Evolutionary conservation across 2,888 invertebrate species (phyloP).

Genomic region (Erebia epiphron): DNA sequence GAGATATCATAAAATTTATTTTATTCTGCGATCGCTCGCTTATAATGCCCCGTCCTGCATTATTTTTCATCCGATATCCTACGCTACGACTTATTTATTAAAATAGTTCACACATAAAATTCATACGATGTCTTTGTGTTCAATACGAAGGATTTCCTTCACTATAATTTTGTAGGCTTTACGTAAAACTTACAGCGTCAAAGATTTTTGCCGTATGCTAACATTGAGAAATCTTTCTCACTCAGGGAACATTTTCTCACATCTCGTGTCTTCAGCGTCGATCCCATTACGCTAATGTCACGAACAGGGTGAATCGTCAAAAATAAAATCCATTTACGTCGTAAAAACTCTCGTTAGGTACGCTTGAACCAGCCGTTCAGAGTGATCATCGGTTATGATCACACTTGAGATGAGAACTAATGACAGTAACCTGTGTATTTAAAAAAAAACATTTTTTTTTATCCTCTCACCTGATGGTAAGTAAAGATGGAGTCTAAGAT

Average conservation of each 20-base stretch:
- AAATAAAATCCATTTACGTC: conserved; percentile 32
- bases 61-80: conserved; percentile 62
- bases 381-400: conserved; percentile 21
- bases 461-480: too few relatives aligned
- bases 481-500: too few relatives aligned
- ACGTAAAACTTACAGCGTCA: not conserved
- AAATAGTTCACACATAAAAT: conserved; percentile 46
- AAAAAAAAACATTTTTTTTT: too few relatives aligned
- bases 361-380: conserved; percentile 21
- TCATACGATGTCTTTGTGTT: conserved; percentile 4
- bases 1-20: conserved; percentile 52
- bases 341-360: conserved; percentile 28
- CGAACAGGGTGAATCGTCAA: conserved; percentile 36
- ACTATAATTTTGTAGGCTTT: not conserved
- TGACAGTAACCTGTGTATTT: not conserved
- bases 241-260: conserved; percentile 38
- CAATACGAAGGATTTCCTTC: not conserved
- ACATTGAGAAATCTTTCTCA: conserved; percentile 18
- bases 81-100: conserved; percentile 56
- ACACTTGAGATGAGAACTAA: conserved; percentile 6
- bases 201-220: conserved; percentile 1
- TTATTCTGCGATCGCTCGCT: conserved; percentile 42
- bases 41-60: conserved; percentile 48
- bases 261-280: conserved; percentile 29
- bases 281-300: conserved; percentile 39